Percentiles rank a stretch among this genome's conserved stretches.
Conservation (phyloP, 92 coral and sea anemone species). For the Palythoa caribaeorum region DNA sequence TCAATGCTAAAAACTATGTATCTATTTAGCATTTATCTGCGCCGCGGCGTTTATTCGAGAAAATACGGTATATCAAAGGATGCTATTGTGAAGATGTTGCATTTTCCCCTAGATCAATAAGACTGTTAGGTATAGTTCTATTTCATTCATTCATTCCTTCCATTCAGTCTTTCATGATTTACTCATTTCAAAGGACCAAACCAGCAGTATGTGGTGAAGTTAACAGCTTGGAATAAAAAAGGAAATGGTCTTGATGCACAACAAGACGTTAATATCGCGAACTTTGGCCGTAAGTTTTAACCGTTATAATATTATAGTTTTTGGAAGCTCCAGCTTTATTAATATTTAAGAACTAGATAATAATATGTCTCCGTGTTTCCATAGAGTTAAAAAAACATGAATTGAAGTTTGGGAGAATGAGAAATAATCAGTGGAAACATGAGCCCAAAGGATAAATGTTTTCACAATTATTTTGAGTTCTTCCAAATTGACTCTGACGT, state of each 20-base stretch:
- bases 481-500: too few species aligned
- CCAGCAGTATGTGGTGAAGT: conserved; percentile 75
- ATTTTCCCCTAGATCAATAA: neutral
- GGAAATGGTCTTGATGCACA: conserved; percentile 79
- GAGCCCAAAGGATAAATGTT: too few species aligned
- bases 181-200: conserved; percentile 66
- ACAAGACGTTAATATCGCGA: conserved; percentile 57
- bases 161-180: neutral
- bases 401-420: too few species aligned
- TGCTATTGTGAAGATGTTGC: neutral
- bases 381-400: too few species aligned
- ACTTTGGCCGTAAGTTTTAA: conserved; percentile 43
- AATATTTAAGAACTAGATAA: too few species aligned
- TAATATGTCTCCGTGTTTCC: too few species aligned
- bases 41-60: neutral
- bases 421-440: too few species aligned
- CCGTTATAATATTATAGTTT: neutral
- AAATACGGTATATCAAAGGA: too few species aligned
- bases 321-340: neutral
- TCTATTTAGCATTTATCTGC: neutral
- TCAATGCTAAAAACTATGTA: too few species aligned
- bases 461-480: too few species aligned
- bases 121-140: neutral
- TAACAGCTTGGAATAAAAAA: conserved; percentile 76
- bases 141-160: too few species aligned